Evolutionary conservation across 2,888 invertebrate genomes (phyloP).

Genomic region (Sicus ferrugineus): DNA sequence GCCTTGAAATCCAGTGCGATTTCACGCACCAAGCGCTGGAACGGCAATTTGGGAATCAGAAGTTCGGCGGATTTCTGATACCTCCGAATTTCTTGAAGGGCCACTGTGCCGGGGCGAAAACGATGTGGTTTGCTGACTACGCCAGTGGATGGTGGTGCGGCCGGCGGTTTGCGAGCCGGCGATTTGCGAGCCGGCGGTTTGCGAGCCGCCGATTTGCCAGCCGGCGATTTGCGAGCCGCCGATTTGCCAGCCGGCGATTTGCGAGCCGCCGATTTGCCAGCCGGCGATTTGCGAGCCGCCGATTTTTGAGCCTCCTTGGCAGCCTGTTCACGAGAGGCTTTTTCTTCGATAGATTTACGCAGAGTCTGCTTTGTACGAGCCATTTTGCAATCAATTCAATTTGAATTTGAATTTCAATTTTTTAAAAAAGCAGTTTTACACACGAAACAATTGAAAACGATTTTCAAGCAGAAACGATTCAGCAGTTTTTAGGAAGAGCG

Average conservation of each 20-base stretch:
- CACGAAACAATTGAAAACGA: no score
- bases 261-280: no score
- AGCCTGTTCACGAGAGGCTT: slow-evolving; percentile 95
- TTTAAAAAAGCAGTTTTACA: neutral
- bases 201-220: no score
- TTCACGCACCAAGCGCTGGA: no score
- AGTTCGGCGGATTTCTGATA: slow-evolving; percentile 96
- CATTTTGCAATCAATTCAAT: slow-evolving; percentile 67
- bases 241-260: no score
- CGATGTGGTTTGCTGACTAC: slow-evolving; percentile 97
- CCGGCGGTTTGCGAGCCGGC: no score
- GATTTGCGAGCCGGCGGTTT: no score
- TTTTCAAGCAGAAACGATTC: no score
- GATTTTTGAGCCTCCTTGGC: slow-evolving; percentile 96
- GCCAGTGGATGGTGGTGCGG: slow-evolving; percentile 91
- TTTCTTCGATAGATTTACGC: slow-evolving; percentile 96
- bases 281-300: no score
- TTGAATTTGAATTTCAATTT: neutral
- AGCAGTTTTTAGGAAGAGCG: no score
- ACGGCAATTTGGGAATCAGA: slow-evolving; percentile 91
- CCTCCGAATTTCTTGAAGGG: slow-evolving; percentile 96
- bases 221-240: no score
- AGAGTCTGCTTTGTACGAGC: slow-evolving; percentile 98
- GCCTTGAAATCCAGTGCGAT: no score
- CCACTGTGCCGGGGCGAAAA: slow-evolving; percentile 96